Evolutionary conservation across 2,113 vertebrate species (phyloP).

Genomic region (Hippopotamus amphibius): DNA sequence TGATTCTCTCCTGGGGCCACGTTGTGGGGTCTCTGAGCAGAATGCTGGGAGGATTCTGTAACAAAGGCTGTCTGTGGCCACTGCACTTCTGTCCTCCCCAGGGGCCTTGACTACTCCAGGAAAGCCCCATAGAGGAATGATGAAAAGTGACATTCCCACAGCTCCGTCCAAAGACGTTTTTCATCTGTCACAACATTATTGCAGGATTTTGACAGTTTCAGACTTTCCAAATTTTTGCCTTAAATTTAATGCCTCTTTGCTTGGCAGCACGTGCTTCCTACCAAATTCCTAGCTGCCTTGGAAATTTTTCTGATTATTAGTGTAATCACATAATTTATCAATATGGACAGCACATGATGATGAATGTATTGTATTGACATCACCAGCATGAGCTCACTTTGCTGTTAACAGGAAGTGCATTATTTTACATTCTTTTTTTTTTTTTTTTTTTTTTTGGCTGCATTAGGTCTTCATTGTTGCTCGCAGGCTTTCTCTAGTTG

Average conservation of each 20-base stretch:
- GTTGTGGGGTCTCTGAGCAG: neutral
- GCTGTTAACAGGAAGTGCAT: neutral
- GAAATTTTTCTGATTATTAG: neutral
- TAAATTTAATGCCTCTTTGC: constrained; percentile 13
- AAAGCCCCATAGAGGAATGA: neutral
- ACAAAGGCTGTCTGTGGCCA: neutral
- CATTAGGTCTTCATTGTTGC: too few relatives aligned
- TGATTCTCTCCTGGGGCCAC: neutral
- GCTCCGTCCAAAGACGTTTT: neutral
- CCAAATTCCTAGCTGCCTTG: neutral
- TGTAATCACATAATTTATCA: neutral
- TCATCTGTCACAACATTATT: neutral
- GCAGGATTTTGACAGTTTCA: constrained; percentile 4
- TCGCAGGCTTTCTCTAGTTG: too few relatives aligned
- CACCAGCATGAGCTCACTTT: neutral
- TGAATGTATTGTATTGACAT: neutral
- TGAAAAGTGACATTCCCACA: neutral
- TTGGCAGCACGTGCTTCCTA: neutral
- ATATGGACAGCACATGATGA: neutral
- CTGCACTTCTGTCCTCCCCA: neutral
- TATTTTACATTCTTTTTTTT: neutral
- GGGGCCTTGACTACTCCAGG: neutral
- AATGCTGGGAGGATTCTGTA: neutral
- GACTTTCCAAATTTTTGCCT: constrained; percentile 59
- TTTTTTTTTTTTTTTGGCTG: neutral